phyloP scores from a whole-genome alignment of 2,888 invertebrate genomes.

The Selenia dentaria region DNA sequence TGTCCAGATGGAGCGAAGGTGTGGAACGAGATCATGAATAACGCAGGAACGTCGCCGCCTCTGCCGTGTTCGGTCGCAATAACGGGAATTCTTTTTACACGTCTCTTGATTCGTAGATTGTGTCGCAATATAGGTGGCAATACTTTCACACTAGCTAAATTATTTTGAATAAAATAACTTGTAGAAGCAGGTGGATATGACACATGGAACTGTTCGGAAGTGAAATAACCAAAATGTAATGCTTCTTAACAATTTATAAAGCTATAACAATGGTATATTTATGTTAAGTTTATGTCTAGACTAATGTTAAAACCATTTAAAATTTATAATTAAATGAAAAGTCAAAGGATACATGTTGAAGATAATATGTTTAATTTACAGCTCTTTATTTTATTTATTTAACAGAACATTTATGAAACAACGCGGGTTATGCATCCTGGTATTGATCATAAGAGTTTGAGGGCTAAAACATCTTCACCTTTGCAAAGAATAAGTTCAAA shows the following conservation, averaged over 20 bases:
- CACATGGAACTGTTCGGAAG: slow-evolving; percentile 8
- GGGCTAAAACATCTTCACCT: slow-evolving; percentile 51
- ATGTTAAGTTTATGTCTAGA: too few relatives aligned
- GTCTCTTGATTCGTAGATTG: slow-evolving; percentile 52
- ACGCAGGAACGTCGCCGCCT: slow-evolving; percentile 64
- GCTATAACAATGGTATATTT: too few relatives aligned
- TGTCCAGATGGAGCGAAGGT: slow-evolving; percentile 62
- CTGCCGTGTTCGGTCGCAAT: slow-evolving; percentile 62
- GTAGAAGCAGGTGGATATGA: slow-evolving; percentile 18
- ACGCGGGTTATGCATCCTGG: too few relatives aligned
- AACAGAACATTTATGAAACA: slow-evolving; percentile 45
- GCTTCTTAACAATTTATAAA: too few relatives aligned
- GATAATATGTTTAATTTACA: too few relatives aligned
- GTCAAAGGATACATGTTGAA: too few relatives aligned
- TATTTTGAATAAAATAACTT: slow-evolving; percentile 20
- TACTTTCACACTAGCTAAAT: slow-evolving; percentile 23
- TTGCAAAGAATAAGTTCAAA: slow-evolving; percentile 64
- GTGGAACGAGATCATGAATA: slow-evolving; percentile 64
- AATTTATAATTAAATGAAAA: too few relatives aligned
- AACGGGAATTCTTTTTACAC: slow-evolving; percentile 54
- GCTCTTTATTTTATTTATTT: slow-evolving; percentile 38
- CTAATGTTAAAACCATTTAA: too few relatives aligned
- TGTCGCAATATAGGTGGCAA: slow-evolving; percentile 27
- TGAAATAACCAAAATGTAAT: slow-evolving; percentile 7
- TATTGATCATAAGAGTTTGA: too few relatives aligned